phyloP scores from a whole-genome alignment of 2,888 invertebrate species.

The Axea sp. region DNA sequence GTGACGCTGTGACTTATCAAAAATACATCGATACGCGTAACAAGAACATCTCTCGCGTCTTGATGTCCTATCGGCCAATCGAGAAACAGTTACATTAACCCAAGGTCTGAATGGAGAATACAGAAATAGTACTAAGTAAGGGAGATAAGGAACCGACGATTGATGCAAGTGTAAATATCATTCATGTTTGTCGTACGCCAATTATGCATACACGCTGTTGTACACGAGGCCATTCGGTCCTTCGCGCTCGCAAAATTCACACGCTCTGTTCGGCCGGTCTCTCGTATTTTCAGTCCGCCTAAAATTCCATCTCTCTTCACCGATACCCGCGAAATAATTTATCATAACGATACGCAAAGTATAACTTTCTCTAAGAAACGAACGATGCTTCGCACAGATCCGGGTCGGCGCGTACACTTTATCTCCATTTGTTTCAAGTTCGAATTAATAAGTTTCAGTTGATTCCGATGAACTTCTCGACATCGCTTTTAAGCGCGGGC shows the following conservation, averaged over 20 bases:
- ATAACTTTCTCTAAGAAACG: no score
- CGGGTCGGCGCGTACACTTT: constrained; percentile 24
- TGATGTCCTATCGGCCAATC: constrained; percentile 26
- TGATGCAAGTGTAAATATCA: constrained; percentile 2
- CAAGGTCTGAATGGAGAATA: constrained; percentile 13
- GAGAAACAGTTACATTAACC: constrained; percentile 34
- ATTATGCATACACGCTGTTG: no score
- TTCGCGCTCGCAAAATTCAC: no score
- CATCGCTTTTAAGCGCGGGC: no score
- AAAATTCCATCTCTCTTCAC: no score
- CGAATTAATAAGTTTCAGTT: constrained; percentile 13
- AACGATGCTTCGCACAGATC: constrained; percentile 22
- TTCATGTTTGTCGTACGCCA: no score
- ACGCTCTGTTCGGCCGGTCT: no score
- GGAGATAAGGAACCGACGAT: constrained; percentile 16
- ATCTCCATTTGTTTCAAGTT: constrained; percentile 26
- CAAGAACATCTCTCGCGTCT: not conserved
- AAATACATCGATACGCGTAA: constrained; percentile 10
- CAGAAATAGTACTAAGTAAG: constrained; percentile 20
- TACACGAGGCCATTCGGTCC: no score
- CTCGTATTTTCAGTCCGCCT: no score
- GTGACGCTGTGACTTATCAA: constrained; percentile 20
- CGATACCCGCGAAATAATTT: no score
- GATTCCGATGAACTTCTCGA: no score
- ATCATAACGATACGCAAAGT: constrained; percentile 4